These are phyloP conservation scores for Gambelia wislizenii DNA, from an alignment of 2,797 vertebrate species.

Conservation along the genomic window DNA sequence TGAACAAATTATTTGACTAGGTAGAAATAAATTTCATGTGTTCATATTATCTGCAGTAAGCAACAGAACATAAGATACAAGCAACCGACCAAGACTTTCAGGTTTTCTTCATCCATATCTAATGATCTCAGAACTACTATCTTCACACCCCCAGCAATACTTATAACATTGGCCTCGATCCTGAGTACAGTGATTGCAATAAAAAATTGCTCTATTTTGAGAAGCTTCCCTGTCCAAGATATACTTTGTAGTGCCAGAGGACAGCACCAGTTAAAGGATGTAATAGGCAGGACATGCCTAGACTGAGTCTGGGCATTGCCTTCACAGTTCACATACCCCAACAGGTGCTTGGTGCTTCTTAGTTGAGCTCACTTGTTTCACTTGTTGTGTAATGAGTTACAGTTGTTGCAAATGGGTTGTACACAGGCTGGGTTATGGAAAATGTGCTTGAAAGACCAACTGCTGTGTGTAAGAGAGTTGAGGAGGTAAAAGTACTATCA, in stretches of 20 bases:
- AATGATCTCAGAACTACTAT: background rate
- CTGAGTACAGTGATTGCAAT: background rate
- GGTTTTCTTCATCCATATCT: background rate
- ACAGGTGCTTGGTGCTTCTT: background rate
- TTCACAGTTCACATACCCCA: background rate
- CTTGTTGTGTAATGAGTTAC: background rate
- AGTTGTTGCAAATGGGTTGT: background rate
- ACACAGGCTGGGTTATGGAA: background rate
- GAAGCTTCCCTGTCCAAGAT: background rate
- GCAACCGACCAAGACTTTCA: background rate
- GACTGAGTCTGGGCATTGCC: background rate
- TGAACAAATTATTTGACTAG: background rate
- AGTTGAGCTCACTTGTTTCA: background rate
- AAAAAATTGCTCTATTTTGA: background rate
- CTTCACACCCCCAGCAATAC: background rate
- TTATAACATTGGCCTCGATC: background rate
- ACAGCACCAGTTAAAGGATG: background rate
- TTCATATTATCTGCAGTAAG: background rate
- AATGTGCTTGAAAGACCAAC: conserved; percentile 5
- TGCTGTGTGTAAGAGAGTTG: background rate
- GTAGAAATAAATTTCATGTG: background rate
- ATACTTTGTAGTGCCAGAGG: background rate
- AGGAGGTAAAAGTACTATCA: background rate
- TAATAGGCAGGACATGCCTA: background rate
- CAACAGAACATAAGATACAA: background rate